These are phyloP conservation scores for Stenotaenia linearis DNA, from an alignment of 2,888 invertebrate genomes.

Conservation along the genomic window DNA sequence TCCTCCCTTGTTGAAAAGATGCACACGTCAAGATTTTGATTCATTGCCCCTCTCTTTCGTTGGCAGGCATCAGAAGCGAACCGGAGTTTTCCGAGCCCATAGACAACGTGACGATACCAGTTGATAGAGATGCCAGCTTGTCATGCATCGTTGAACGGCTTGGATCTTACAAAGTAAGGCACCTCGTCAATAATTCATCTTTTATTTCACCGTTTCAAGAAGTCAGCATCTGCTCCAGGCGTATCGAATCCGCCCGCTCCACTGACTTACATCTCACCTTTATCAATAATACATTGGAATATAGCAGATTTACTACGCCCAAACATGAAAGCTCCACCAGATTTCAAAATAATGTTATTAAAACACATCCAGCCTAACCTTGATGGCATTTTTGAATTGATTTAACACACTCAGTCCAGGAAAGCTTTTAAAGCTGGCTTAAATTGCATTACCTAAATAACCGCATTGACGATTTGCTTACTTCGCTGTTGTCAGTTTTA, in stretches of 20 bases:
- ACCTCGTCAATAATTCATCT: conserved; percentile 12
- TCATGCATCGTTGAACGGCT: conserved; percentile 29
- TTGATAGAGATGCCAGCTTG: conserved; percentile 30
- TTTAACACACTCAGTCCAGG: background rate
- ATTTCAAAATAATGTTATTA: background rate
- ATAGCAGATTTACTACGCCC: background rate
- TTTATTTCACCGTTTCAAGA: background rate
- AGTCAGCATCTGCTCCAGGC: background rate
- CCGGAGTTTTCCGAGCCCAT: conserved; percentile 16
- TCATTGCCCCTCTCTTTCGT: conserved; percentile 16
- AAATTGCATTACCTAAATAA: too few relatives aligned
- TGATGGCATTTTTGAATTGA: background rate
- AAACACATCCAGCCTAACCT: background rate
- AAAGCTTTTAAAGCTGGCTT: background rate
- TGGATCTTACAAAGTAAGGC: conserved; percentile 2
- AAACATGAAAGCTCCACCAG: background rate
- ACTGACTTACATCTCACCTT: background rate
- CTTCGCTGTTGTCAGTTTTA: too few relatives aligned
- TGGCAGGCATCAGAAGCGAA: background rate
- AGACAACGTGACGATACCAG: conserved; percentile 31
- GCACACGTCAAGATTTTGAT: background rate
- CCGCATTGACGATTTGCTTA: too few relatives aligned
- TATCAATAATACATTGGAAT: background rate
- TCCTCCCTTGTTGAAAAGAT: background rate
- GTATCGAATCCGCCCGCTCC: background rate